A percentile compares a stretch with the other conserved stretches of the same genome.
Conservation (phyloP, 2,888 invertebrate genomes). For the Andrena fulva region DNA sequence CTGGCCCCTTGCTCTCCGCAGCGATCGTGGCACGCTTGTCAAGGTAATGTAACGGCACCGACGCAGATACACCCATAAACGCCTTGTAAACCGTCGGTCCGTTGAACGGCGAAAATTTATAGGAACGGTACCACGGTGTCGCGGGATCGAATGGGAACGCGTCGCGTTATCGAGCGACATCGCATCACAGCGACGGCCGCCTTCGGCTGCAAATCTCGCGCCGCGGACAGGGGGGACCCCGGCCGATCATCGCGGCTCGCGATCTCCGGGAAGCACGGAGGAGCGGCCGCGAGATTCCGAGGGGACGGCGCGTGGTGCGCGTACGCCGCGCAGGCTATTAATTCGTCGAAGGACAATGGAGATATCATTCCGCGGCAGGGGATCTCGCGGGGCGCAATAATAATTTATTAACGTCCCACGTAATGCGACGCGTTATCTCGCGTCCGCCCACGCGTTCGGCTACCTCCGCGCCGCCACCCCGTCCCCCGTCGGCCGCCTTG, state of each 20-base stretch:
- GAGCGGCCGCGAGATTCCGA: slow-evolving; percentile 33
- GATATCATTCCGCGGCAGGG: slow-evolving; percentile 77
- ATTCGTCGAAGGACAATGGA: slow-evolving; percentile 79
- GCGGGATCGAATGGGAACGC: slow-evolving; percentile 24
- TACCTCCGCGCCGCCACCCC: slow-evolving; percentile 67
- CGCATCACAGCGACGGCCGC: not conserved
- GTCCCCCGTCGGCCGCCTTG: not conserved
- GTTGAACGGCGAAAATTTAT: slow-evolving; percentile 31
- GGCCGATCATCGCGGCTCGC: slow-evolving; percentile 5
- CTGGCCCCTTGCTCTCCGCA: not conserved
- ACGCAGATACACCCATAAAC: slow-evolving; percentile 32
- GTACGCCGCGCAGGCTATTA: slow-evolving; percentile 69
- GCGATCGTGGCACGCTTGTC: not conserved
- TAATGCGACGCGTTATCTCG: slow-evolving; percentile 75
- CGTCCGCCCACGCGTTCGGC: slow-evolving; percentile 76
- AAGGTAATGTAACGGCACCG: slow-evolving; percentile 24
- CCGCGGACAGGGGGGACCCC: not conserved
- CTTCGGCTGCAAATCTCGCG: slow-evolving; percentile 11
- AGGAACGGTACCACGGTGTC: not conserved
- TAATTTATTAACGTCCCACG: slow-evolving; percentile 81
- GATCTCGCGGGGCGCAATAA: slow-evolving; percentile 73
- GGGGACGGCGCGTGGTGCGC: slow-evolving; percentile 21
- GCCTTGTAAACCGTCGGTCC: slow-evolving; percentile 35
- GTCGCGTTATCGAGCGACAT: slow-evolving; percentile 26
- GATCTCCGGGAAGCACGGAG: slow-evolving; percentile 21